Percentiles rank a stretch among this genome's conserved stretches.
Conservation (phyloP, 1,140 invertebrate genomes). For the Epicauta chinensis region DNA sequence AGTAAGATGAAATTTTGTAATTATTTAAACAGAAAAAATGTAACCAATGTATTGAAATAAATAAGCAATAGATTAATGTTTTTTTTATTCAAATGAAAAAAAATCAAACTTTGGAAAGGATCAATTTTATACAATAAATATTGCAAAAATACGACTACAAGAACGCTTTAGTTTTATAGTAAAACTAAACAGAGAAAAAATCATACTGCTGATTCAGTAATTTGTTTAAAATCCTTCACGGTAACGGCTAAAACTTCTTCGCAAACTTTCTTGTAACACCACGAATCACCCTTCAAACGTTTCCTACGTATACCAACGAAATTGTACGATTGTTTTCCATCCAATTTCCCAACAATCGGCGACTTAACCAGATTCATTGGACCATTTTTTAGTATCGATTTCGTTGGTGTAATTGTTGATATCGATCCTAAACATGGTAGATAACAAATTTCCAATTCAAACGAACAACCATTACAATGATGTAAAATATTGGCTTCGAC, state of each 20-base stretch:
- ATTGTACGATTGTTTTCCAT: constrained; percentile 12
- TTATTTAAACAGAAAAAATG: no score
- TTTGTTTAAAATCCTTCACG: constrained; percentile 40
- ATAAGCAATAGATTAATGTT: no score
- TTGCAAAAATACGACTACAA: no score
- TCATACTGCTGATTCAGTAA: constrained; percentile 31
- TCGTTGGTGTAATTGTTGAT: constrained; percentile 18
- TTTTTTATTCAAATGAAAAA: no score
- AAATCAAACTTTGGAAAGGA: no score
- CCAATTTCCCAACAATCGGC: constrained; percentile 1
- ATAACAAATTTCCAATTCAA: constrained; percentile 77
- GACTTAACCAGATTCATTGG: constrained; percentile 14
- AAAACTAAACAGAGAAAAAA: constrained; percentile 3
- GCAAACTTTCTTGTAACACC: constrained; percentile 81
- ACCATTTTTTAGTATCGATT: constrained; percentile 29
- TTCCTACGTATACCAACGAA: constrained; percentile 69
- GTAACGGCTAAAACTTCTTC: constrained; percentile 67
- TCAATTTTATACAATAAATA: no score
- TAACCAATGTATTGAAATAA: no score
- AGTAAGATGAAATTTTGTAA: neutral
- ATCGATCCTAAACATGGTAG: constrained; percentile 43
- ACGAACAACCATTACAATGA: constrained; percentile 52
- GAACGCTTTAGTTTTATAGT: no score
- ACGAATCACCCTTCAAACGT: constrained; percentile 73
- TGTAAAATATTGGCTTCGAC: constrained; percentile 38